Evolutionary conservation across 2,888 invertebrate species (phyloP), one percentile per base, ranked within the genome.

Genomic region (Acanthosoma haemorrhoidale): DNA sequence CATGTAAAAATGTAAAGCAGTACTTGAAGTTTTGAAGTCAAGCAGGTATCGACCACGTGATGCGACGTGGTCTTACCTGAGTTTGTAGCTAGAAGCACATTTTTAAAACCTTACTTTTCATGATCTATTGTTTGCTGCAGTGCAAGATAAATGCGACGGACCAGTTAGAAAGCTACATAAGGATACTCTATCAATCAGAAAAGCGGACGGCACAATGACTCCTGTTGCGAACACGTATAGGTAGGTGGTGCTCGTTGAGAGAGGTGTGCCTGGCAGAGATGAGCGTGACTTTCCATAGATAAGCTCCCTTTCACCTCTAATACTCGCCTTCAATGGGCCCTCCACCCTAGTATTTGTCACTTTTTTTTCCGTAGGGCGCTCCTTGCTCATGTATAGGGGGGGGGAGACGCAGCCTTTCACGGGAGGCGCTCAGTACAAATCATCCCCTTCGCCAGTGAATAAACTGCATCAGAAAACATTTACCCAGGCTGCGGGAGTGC

Each of bases 241-340:
- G n/a, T n/a, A n/a, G n/a, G n/a, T n/a, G n/a, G n/a, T n/a, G 43
- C 43, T 13, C n/a, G 43, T 18, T 43, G 25, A 21, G 21, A 43
- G 25, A 43, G 13, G 41, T 21, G 4, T 18, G 13, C 9, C 43
- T 13, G 43, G 13, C 13, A 43, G 21, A 25, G 43, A 43, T 43
- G 21, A 43, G 43, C 18, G 25, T 43, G 43, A 43, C 43, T 43
- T 43, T 43, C 43, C 43, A 43, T 43, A 43, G 43, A 43, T 43
- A 43, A 43, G 43, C 21, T 43, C 11, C 43, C 41, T 41, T 41
- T 41, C 18, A n/a, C n/a, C n/a, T n/a, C n/a, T n/a, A n/a, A n/a
- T 41, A 8, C 41, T 41, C 41, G 41, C 41, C 43, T 43, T 43
- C 43, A 43, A 43, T 43, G 43, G 11, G 21, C 34, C 43, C 43